Percentiles rank a stretch among this genome's conserved stretches.
Evolutionary conservation across 2,797 vertebrate species (phyloP).

Genomic region (Hemitrygon akajei): DNA sequence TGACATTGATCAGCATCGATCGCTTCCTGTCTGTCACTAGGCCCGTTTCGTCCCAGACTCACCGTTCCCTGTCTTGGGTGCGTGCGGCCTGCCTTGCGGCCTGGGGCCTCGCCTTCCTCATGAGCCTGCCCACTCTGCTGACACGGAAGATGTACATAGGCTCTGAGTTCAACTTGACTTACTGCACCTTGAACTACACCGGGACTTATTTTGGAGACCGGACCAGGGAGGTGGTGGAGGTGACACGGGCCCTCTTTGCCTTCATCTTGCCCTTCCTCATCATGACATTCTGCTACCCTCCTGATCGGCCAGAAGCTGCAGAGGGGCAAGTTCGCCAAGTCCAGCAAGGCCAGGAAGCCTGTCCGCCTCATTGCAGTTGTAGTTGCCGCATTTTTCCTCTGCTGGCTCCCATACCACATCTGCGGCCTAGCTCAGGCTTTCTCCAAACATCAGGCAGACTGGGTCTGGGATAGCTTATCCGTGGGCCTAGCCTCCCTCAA

Average conservation of each 20-base stretch:
- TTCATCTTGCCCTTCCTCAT: not conserved
- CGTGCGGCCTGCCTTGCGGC: not conserved
- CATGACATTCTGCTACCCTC: not conserved
- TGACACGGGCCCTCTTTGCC: not conserved
- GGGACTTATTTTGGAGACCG: no score
- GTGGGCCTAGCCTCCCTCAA: slow-evolving; percentile 70
- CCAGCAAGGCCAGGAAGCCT: slow-evolving; percentile 59
- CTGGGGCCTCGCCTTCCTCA: not conserved
- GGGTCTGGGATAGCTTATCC: slow-evolving; percentile 63
- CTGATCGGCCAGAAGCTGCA: not conserved
- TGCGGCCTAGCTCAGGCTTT: slow-evolving; percentile 56
- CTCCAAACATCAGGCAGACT: slow-evolving; percentile 40
- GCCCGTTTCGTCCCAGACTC: not conserved
- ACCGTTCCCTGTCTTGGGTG: not conserved
- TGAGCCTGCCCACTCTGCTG: not conserved
- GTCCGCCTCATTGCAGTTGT: slow-evolving; percentile 81
- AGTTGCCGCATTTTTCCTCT: slow-evolving; percentile 77
- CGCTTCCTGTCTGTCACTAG: not conserved
- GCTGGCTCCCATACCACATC: slow-evolving; percentile 81
- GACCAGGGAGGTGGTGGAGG: not conserved
- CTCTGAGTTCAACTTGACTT: not conserved
- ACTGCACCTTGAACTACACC: not conserved
- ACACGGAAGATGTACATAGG: fast-evolving
- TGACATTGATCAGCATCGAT: not conserved
- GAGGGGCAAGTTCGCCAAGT: not conserved